Evolutionary conservation across 1,140 invertebrate species (phyloP), one percentile per base, ranked within the genome.

Genomic region (Brachystomella parvula): DNA sequence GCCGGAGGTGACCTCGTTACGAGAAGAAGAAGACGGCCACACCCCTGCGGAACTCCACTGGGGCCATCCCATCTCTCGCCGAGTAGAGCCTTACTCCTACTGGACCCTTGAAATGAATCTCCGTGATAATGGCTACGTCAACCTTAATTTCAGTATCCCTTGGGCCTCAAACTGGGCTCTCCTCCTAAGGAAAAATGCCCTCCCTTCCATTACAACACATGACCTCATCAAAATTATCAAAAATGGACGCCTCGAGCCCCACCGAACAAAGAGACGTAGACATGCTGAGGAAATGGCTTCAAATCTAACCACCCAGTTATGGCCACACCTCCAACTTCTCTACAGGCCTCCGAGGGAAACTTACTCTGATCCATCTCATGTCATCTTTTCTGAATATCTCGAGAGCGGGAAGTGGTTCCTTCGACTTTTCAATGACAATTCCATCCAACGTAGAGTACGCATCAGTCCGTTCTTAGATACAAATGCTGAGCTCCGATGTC

Each of bases 371-470:
- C 68, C 67, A 58, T 67, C 63, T 58, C 49, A 67, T 15, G 60
- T 72, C 29, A 74, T 73, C 19, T 47, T 73, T 53, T 66, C 72
- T 19, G 72, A 94, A 76, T 92, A 92, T 77, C 79, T 98, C 67
- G 92, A 96, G 76, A 89, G 88, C 17, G 95, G 95, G 3, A 83
- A 89, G 64, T 97, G 94, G 95, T 98, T 94, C 80, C 82, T 98
- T 33, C 91, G 91, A 2, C 84, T 97, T 65, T 97, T 96, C 79
- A 98, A 98, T 79, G 95, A 98, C 77, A 91, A 92, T 75, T 79
- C 92, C 21, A 30, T 66, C 0, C 70, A 71, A 17, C 30, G 72
- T 9, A 84, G 89, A 69, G 83, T 89, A 24, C 87, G 94, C 76
- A 87, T 84, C 73, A 87, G 94, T 1, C 85, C 74, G 9, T 81